A percentile compares a stretch with the other conserved stretches of the same genome.
These are phyloP conservation scores for Drosophila nigritarsus DNA, from an alignment of 2,888 invertebrate genomes.

Conservation along the genomic window DNA sequence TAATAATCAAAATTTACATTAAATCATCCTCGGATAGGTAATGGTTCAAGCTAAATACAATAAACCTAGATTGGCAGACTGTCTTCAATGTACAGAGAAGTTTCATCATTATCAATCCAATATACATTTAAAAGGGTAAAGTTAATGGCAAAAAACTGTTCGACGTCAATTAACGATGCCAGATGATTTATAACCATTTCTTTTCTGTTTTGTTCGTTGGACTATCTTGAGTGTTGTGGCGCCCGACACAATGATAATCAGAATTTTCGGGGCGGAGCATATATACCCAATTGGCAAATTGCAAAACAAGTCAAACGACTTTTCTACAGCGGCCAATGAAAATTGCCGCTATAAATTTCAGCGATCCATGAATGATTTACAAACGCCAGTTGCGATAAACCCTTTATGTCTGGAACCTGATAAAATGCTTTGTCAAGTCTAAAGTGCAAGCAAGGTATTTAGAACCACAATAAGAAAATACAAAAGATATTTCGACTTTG, in stretches of 20 bases:
- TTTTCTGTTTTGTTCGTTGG: not conserved
- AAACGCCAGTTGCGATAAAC: slow-evolving; percentile 13
- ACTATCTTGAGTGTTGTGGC: slow-evolving; percentile 63
- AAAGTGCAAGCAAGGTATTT: slow-evolving; percentile 44
- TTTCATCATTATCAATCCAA: slow-evolving; percentile 46
- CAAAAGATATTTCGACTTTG: slow-evolving; percentile 8
- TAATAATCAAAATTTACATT: not conserved
- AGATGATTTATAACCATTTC: slow-evolving; percentile 45
- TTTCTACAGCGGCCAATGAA: slow-evolving; percentile 60
- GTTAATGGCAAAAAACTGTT: slow-evolving; percentile 5
- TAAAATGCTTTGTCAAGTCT: slow-evolving; percentile 17
- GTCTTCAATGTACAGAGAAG: not conserved
- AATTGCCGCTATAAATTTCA: slow-evolving; percentile 63
- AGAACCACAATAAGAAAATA: slow-evolving; percentile 1
- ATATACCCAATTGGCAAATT: slow-evolving; percentile 22
- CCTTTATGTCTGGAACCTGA: slow-evolving; percentile 1
- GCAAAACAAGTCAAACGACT: slow-evolving; percentile 24
- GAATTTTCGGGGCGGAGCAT: slow-evolving; percentile 18
- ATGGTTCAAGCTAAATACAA: slow-evolving; percentile 50
- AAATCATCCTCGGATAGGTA: slow-evolving; percentile 52
- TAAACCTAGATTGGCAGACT: slow-evolving; percentile 7
- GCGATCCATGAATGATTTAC: slow-evolving; percentile 36
- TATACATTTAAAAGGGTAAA: not conserved
- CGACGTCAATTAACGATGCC: slow-evolving; percentile 45
- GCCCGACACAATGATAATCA: slow-evolving; percentile 59